A percentile compares a stretch with the other conserved stretches of the same genome.
phyloP scores from a whole-genome alignment of 2,113 vertebrate species.

The Callochromis pleurospilus region DNA sequence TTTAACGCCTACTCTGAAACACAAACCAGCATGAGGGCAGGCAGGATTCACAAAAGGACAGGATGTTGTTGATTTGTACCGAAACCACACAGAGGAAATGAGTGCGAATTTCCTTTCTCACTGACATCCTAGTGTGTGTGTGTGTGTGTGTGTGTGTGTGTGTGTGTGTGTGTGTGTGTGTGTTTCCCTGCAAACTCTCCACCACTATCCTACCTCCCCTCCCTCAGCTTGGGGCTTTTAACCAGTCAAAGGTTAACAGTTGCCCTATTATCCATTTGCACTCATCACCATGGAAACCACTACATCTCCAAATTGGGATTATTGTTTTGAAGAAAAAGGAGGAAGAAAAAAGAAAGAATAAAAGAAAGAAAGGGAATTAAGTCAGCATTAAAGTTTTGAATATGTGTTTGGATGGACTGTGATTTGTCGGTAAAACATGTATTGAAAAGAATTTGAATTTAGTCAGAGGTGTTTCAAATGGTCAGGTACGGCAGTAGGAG shows the following conservation, averaged over 20 bases:
- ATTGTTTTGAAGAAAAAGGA: slow-evolving; percentile 18
- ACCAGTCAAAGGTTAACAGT: slow-evolving; percentile 74
- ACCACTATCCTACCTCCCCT: background rate
- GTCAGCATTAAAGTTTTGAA: background rate
- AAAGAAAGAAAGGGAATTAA: background rate
- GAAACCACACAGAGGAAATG: slow-evolving; percentile 91
- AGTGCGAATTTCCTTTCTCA: slow-evolving; percentile 88
- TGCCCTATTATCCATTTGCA: slow-evolving; percentile 59
- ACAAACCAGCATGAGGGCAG: slow-evolving; percentile 70
- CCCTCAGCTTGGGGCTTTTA: slow-evolving; percentile 60
- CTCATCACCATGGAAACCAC: slow-evolving; percentile 62
- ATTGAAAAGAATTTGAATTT: background rate
- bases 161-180: slow-evolving; percentile 50
- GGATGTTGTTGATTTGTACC: slow-evolving; percentile 96
- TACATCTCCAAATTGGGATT: slow-evolving; percentile 53
- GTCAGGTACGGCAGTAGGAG: background rate
- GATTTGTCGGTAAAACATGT: background rate
- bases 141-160: slow-evolving; percentile 51
- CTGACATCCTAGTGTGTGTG: slow-evolving; percentile 73
- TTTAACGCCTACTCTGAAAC: slow-evolving; percentile 63
- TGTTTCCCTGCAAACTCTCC: background rate
- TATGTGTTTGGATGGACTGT: background rate
- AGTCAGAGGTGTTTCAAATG: background rate
- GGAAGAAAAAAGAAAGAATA: background rate
- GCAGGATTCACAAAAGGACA: slow-evolving; percentile 87